A percentile compares a stretch with the other conserved stretches of the same genome.
phyloP scores from a whole-genome alignment of 1,140 invertebrate species.

The Riptortus pedestris region DNA sequence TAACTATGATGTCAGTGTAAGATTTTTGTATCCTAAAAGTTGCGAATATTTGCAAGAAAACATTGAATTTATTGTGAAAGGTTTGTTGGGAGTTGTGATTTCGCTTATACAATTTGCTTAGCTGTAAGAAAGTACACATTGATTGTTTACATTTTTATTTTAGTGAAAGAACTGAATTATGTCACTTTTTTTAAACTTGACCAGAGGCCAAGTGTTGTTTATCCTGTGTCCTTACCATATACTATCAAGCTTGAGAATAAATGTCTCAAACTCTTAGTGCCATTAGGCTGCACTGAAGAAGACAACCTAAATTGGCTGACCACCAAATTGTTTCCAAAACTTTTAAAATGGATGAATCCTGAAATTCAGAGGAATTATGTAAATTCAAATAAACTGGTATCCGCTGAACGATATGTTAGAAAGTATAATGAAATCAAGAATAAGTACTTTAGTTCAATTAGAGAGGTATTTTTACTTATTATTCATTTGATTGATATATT shows the following conservation, averaged over 20 bases:
- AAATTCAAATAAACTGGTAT: slow-evolving; percentile 53
- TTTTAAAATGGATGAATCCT: slow-evolving; percentile 52
- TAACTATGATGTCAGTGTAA: background rate
- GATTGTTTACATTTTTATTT: background rate
- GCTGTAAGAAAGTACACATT: background rate
- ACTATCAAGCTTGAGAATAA: background rate
- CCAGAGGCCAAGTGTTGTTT: background rate
- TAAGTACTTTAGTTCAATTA: slow-evolving; percentile 64
- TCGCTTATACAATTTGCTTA: background rate
- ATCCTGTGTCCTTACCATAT: background rate
- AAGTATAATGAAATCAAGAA: slow-evolving; percentile 66
- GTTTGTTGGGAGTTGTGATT: background rate
- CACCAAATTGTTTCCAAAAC: slow-evolving; percentile 44
- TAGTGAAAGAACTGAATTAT: background rate
- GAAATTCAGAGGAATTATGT: slow-evolving; percentile 32
- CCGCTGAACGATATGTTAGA: slow-evolving; percentile 55
- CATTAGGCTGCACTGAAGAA: background rate
- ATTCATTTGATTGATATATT: background rate
- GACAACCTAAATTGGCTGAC: slow-evolving; percentile 36
- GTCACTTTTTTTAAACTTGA: background rate
- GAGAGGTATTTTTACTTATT: slow-evolving; percentile 43
- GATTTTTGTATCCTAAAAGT: background rate
- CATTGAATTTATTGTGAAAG: slow-evolving; percentile 2
- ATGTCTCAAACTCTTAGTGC: background rate
- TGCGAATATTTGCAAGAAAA: background rate